Conservation (phyloP, 2,113 vertebrate species). For the Ciconia maguari region DNA sequence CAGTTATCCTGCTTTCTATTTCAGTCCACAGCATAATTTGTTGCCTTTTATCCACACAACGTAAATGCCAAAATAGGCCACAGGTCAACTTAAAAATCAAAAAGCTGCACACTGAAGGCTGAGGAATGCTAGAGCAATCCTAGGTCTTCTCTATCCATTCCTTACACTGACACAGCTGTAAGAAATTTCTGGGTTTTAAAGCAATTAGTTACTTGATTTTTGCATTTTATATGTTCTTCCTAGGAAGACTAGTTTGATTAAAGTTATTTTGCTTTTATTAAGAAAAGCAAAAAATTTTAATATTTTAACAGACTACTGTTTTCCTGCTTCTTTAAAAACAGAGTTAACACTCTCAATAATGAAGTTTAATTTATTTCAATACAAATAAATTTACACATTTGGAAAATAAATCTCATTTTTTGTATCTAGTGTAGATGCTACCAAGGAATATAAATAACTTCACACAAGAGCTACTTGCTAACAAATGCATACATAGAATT, state of each 20-base stretch:
- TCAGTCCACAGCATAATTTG: background rate
- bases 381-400: background rate
- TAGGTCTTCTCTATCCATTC: background rate
- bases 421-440: background rate
- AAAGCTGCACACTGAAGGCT: background rate
- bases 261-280: background rate
- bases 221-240: background rate
- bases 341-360: background rate
- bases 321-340: background rate
- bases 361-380: background rate
- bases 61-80: background rate
- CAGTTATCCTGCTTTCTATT: constrained; percentile 33
- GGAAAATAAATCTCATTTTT: background rate
- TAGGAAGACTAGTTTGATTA: background rate
- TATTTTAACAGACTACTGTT: background rate
- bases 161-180: background rate
- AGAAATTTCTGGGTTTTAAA: background rate
- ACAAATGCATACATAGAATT: constrained; percentile 4
- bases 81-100: background rate
- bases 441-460: constrained; percentile 11
- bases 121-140: background rate
- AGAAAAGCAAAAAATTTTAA: background rate
- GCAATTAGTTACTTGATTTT: background rate
- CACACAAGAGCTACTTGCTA: constrained; percentile 10
- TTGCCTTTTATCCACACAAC: background rate